phyloP scores from a whole-genome alignment of 2,888 invertebrate genomes.

The Sminthurides aquaticus region DNA sequence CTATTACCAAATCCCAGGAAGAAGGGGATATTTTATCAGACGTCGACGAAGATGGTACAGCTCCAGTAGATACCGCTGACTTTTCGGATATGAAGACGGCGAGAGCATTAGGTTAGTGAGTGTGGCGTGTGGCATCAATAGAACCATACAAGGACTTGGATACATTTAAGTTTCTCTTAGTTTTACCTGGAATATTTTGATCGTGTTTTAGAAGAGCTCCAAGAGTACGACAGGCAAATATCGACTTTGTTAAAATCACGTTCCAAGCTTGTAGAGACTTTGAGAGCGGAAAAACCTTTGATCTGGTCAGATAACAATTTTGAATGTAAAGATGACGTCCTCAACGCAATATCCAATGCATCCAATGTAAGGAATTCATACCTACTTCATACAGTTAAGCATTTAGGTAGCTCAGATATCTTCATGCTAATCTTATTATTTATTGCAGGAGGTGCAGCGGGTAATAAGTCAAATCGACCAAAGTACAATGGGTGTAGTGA shows the following conservation, averaged over 20 bases:
- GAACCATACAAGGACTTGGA: not conserved
- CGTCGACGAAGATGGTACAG: conserved; percentile 32
- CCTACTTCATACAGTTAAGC: not conserved
- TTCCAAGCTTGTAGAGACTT: conserved; percentile 35
- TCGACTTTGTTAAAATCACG: conserved; percentile 32
- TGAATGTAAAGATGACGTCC: conserved; percentile 37
- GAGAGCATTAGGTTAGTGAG: conserved; percentile 32
- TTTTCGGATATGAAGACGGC: conserved; percentile 38
- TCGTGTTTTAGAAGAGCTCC: conserved; percentile 41
- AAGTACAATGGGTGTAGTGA: conserved; percentile 34
- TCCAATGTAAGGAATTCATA: conserved; percentile 29
- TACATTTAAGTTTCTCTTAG: too few relatives aligned
- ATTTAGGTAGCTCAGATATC: not conserved
- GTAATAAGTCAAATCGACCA: conserved; percentile 35
- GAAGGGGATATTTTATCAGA: conserved; percentile 40
- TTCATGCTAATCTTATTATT: not conserved
- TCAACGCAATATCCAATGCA: conserved; percentile 36
- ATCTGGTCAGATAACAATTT: conserved; percentile 38
- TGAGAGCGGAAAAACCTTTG: conserved; percentile 39
- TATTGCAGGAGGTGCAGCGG: conserved; percentile 38
- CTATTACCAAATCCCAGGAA: conserved; percentile 36
- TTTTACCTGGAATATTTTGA: too few relatives aligned
- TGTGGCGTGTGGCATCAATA: too few relatives aligned
- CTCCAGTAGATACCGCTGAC: conserved; percentile 29
- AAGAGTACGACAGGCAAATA: conserved; percentile 41